phyloP scores from a whole-genome alignment of 1,140 invertebrate species.

The Homarus americanus region DNA sequence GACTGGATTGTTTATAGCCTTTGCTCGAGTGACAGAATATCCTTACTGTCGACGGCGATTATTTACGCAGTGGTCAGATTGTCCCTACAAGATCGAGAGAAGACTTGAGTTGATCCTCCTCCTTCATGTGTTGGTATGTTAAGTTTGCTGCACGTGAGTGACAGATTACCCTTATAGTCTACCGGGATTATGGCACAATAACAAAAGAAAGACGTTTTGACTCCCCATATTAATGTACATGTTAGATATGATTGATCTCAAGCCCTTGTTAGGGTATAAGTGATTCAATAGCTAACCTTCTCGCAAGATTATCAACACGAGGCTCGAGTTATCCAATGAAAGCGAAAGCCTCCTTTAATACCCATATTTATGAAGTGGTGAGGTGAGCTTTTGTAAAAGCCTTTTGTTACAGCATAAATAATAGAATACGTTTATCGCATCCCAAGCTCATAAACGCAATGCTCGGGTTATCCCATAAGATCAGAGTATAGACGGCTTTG shows the following conservation, averaged over 20 bases:
- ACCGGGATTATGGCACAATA: neutral
- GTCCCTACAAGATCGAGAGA: neutral
- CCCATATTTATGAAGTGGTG: neutral
- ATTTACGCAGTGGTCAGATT: neutral
- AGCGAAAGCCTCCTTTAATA: neutral
- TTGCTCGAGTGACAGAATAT: conserved; percentile 31
- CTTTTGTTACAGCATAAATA: neutral
- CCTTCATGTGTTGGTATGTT: neutral
- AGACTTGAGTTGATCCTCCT: neutral
- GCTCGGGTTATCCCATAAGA: conserved; percentile 21
- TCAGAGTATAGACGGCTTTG: neutral
- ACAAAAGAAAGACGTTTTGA: neutral
- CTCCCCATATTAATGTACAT: neutral
- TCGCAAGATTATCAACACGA: neutral
- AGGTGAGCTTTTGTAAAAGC: neutral
- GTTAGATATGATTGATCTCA: neutral
- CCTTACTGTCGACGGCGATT: neutral
- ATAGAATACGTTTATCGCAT: conserved; percentile 4
- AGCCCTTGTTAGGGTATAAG: neutral
- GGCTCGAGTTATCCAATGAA: neutral
- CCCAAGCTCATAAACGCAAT: neutral
- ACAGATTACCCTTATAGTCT: neutral
- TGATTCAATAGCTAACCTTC: neutral
- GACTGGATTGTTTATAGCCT: conserved; percentile 5
- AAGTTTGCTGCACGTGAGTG: neutral